phyloP scores from a whole-genome alignment of 2,797 vertebrate species.

The Carduelis carduelis region DNA sequence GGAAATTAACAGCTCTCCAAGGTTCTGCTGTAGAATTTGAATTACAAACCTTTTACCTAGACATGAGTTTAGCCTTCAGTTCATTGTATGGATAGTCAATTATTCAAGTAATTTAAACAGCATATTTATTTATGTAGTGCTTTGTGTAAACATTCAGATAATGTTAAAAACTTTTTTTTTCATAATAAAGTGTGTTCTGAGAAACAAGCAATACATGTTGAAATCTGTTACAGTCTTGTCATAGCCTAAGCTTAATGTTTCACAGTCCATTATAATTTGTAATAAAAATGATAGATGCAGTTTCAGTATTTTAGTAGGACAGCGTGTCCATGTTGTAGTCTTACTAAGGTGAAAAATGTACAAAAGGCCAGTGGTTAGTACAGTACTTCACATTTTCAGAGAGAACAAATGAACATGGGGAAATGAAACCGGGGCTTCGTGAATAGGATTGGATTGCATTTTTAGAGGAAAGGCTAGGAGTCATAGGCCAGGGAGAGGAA shows the following conservation, averaged over 20 bases:
- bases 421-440: constrained; percentile 7
- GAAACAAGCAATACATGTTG: background rate
- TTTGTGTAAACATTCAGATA: background rate
- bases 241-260: background rate
- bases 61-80: background rate
- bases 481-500: constrained; percentile 2
- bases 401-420: background rate
- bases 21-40: background rate
- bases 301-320: background rate
- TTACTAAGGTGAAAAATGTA: background rate
- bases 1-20: background rate
- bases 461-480: constrained; percentile 18
- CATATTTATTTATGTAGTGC: background rate
- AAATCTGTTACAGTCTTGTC: background rate
- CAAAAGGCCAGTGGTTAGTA: background rate
- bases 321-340: background rate
- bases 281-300: background rate
- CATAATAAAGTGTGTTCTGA: background rate
- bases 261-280: background rate
- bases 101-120: background rate
- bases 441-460: constrained; percentile 22
- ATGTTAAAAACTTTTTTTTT: background rate
- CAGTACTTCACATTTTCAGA: background rate
- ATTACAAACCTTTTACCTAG: background rate
- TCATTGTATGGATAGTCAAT: background rate